Evolutionary conservation across 35 echinoderm and acorn worm species (phyloP), one percentile per base, ranked within the genome.

Genomic region (Ophiothrix spiculata): DNA sequence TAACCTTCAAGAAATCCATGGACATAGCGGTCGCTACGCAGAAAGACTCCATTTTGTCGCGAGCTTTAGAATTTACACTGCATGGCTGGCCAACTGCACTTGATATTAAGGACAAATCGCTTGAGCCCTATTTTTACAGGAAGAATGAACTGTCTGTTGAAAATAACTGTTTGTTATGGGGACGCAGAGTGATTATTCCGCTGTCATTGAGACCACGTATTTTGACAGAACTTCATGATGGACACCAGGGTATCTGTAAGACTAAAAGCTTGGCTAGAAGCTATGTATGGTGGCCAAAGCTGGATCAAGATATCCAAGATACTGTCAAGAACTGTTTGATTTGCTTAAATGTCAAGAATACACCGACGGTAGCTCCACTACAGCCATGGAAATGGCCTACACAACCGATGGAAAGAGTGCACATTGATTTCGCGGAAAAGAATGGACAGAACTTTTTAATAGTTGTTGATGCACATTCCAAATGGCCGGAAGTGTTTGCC

Each of bases 391-490:
- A 56, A 33, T 82, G 77, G 39, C 86, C 91, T n/a, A 49, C 64
- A 33, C 46, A 33, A 11, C 85, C 79, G 12, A 79, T 80, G 56
- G 64, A 77, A 36, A 77, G 86, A 21, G 31, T 92, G 23, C 85
- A 88, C 38, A 83, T 84, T 19, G 73, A 88, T 41, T 88, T 76
- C 46, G 75, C 80, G 32, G 80, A 64, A 41, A 56, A 56, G 11
- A 31, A 32, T 31, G 83, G 83, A 21, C 64, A 90, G n/a, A 56
- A 77, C 21, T 86, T 91, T 63, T 77, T 94, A 19, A 79, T 94
- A 23, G 80, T 87, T 12, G 93, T 94, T 13, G 84, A 94, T 39
- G 84, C 83, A 36, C 85, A 87, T 75, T 82, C 45, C 35, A 90
- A 91, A n/a, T n/a, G n/a, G 78, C 79, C 79, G 25, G 88, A 94